These are phyloP conservation scores for Cydia amplana DNA, from an alignment of 1,140 invertebrate species.

Conservation along the genomic window DNA sequence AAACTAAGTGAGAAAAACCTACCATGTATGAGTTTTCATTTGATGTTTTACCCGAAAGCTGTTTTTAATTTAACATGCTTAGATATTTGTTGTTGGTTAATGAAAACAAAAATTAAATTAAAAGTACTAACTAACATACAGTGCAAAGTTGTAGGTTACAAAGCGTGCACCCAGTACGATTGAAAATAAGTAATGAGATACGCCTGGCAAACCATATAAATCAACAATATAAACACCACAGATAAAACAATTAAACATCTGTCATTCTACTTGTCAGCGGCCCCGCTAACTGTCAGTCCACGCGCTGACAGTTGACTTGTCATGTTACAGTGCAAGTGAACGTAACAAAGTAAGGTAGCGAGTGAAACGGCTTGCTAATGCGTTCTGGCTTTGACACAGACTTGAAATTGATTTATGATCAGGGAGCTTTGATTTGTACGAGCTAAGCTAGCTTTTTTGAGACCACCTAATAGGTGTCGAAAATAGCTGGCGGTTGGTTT, in stretches of 20 bases:
- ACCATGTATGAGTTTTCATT: too few species aligned
- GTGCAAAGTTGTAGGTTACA: too few species aligned
- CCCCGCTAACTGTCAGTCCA: conserved; percentile 10
- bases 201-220: not conserved
- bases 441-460: not conserved
- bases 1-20: too few species aligned
- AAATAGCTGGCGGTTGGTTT: not conserved
- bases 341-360: conserved; percentile 40
- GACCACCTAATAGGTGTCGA: conserved; percentile 1
- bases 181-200: not conserved
- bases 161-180: too few species aligned
- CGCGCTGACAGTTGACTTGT: conserved; percentile 31
- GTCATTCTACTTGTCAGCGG: conserved; percentile 17
- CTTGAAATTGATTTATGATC: conserved; percentile 51
- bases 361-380: conserved; percentile 45
- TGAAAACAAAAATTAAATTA: too few species aligned
- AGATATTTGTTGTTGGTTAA: too few species aligned
- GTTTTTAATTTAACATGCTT: too few species aligned
- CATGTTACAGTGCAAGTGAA: conserved; percentile 33
- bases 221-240: conserved; percentile 4
- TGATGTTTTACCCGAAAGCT: too few species aligned
- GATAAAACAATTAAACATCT: conserved; percentile 24
- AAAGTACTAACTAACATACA: too few species aligned
- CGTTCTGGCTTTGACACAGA: conserved; percentile 42
- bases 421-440: conserved; percentile 30